phyloP scores from a whole-genome alignment of 2,113 vertebrate species.

The Cervus canadensis region DNA sequence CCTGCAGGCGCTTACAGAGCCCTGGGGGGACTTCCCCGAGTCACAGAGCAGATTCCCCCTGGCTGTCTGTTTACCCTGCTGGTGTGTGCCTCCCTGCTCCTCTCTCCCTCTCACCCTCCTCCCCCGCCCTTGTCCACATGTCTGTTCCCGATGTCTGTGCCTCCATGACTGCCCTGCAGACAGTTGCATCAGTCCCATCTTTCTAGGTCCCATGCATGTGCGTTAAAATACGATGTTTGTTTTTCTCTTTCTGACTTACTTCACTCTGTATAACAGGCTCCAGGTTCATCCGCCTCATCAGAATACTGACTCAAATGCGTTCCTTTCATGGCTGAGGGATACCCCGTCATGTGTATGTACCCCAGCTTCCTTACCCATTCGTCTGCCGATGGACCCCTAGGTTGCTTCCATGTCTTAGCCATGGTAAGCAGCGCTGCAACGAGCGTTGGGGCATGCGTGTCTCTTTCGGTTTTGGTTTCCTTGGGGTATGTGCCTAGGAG shows the following conservation, averaged over 20 bases:
- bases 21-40: accelerated
- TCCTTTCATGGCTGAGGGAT: accelerated
- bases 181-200: background rate
- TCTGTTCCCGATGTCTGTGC: background rate
- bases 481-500: background rate
- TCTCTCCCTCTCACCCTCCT: background rate
- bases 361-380: accelerated
- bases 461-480: background rate
- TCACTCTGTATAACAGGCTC: background rate
- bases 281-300: background rate
- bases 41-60: accelerated
- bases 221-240: accelerated
- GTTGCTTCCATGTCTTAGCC: background rate
- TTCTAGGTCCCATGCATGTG: background rate
- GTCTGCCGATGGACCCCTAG: accelerated
- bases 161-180: background rate
- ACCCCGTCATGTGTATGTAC: accelerated
- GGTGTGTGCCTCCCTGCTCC: accelerated
- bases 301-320: background rate
- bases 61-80: background rate
- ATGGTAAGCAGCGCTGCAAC: accelerated
- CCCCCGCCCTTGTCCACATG: background rate
- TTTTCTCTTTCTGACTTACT: background rate
- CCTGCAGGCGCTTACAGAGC: background rate
- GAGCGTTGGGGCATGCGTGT: accelerated